Base-by-base conservation (phyloP, 2,888 invertebrate genomes). In the Elaeidobius kamerunicus region DNA sequence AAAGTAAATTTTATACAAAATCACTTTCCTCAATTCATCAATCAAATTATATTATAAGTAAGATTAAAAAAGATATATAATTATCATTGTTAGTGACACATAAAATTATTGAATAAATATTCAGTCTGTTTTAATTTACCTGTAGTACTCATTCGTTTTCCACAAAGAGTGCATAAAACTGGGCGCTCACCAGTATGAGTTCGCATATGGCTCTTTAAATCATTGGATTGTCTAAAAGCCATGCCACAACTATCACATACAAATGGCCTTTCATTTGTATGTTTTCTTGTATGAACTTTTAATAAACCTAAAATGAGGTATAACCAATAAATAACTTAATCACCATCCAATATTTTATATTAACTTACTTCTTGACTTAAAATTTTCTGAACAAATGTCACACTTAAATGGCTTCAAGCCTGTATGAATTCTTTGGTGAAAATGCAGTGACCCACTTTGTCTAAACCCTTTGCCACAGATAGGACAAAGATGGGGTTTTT, bases 121-220 rank as follows among this genome's bases (percentile, higher is more conserved):
- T 36, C 15, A 16, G 15, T 17, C 15, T 7, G 18, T 2, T 7
- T 17, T 3, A 38, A 44, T 46, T 49, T 62, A 69, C 69, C 68
- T 52, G 68, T 68, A n/a, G 69, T 67, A 11, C 67, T 61, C 62
- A 71, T 63, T 52, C 64, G 60, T 56, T 70, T 71, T 3, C 68
- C 68, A 56, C 74, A 75, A 57, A 68, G 68, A 32, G 67, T 67
- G 58, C 74, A 75, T 28, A 69, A 63, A 41, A 73, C 72, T 0
- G 80, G 80, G 42, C 77, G 74, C 34, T 82, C 74, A 0, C 82
- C 82, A 0, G 79, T 66, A 49, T 74, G 74, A 0, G 67, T 69
- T 52, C 69, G 68, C 46, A 68, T 68, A 54, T 74, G 74, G 9
- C 67, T 68, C 57, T 73, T 73, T 36, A 74, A 52, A 38, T 73